phyloP scores from a whole-genome alignment of 2,113 vertebrate species.

The Alaudala cheleensis region DNA sequence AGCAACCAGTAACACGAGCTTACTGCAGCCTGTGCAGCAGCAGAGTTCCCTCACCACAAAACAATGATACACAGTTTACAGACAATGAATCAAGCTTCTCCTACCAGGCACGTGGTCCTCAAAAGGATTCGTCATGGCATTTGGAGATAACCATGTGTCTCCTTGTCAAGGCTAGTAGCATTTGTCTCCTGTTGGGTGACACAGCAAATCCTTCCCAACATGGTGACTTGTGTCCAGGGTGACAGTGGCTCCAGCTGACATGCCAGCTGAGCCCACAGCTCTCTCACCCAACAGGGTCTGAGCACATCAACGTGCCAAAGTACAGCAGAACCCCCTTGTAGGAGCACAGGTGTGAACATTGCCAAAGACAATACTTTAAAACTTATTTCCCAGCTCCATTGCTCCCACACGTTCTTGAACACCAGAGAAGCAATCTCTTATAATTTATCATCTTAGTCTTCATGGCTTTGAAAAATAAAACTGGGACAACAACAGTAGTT shows the following conservation, averaged over 20 bases:
- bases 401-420: background rate
- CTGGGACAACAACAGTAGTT: background rate
- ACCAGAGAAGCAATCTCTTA: background rate
- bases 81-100: conserved; percentile 11
- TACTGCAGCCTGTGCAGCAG: background rate
- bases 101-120: background rate
- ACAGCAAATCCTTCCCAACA: conserved; percentile 21
- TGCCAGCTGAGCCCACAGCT: background rate
- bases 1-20: background rate
- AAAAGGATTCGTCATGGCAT: background rate
- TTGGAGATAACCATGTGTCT: background rate
- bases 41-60: background rate
- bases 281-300: background rate
- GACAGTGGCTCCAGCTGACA: background rate
- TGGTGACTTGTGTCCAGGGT: background rate
- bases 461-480: background rate
- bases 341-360: fast-evolving
- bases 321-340: background rate
- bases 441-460: background rate
- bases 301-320: background rate
- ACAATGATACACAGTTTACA: background rate
- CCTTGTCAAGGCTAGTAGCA: background rate
- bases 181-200: conserved; percentile 1
- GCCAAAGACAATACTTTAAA: background rate
- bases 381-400: background rate